A percentile compares a stretch with the other conserved stretches of the same genome.
Conservation (phyloP, 1,140 invertebrate species). For the Colletes latitarsis region DNA sequence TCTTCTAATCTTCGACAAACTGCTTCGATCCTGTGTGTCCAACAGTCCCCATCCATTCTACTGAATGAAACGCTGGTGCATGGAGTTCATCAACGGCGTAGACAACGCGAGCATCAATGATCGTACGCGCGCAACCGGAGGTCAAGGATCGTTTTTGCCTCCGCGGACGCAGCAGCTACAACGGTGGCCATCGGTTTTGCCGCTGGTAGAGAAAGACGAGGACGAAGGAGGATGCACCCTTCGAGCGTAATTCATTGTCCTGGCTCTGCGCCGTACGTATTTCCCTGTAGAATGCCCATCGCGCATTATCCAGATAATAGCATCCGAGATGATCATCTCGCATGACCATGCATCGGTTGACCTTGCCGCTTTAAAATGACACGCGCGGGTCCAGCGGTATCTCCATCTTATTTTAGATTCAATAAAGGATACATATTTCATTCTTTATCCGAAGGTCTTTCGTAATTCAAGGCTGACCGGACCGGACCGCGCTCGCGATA, state of each 20-base stretch:
- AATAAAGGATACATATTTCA: conserved; percentile 67
- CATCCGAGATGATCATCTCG: conserved; percentile 71
- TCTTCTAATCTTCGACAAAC: no score
- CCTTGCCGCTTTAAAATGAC: conserved; percentile 63
- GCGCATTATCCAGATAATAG: conserved; percentile 73
- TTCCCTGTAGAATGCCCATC: conserved; percentile 46
- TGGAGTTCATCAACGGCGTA: background rate
- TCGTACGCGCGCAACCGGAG: conserved; percentile 52
- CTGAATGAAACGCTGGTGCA: no score
- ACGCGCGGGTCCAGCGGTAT: conserved; percentile 49
- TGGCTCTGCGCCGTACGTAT: conserved; percentile 51
- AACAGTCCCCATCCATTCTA: no score
- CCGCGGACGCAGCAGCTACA: background rate
- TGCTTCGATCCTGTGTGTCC: no score
- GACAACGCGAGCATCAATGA: conserved; percentile 58
- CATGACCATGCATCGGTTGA: conserved; percentile 67
- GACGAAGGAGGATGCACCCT: conserved; percentile 50
- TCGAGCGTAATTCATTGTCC: conserved; percentile 71
- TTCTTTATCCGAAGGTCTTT: conserved; percentile 61
- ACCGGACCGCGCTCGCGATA: background rate
- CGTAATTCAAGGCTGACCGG: conserved; percentile 57
- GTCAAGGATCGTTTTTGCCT: conserved; percentile 56
- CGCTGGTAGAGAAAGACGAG: conserved; percentile 31
- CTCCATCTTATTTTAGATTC: conserved; percentile 66
- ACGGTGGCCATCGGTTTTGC: conserved; percentile 14